Evolutionary conservation across 2,888 invertebrate genomes (phyloP).

Genomic region (Coecobrya sp.): DNA sequence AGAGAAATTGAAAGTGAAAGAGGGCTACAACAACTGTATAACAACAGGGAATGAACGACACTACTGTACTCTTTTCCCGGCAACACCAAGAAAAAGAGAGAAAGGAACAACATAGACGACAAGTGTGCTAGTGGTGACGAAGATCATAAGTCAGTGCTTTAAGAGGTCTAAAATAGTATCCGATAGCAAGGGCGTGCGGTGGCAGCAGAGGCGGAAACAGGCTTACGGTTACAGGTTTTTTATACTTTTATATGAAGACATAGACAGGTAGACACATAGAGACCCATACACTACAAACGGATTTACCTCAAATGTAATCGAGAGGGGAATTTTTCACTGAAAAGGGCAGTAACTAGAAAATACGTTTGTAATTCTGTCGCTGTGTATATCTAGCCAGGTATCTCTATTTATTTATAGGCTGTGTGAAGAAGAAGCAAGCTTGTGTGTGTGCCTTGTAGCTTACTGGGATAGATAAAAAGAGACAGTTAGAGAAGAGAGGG

Average conservation of each 20-base stretch:
- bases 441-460: neutral
- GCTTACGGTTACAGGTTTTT: slow-evolving; percentile 20
- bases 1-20: slow-evolving; percentile 51
- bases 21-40: slow-evolving; percentile 8
- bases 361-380: slow-evolving; percentile 35
- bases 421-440: neutral
- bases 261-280: slow-evolving; percentile 46
- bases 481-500: neutral
- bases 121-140: slow-evolving; percentile 64
- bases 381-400: neutral
- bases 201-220: slow-evolving; percentile 17
- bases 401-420: slow-evolving; percentile 3
- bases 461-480: slow-evolving; percentile 37
- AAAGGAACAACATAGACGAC: slow-evolving; percentile 45
- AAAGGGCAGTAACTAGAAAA: slow-evolving; percentile 62
- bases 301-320: slow-evolving; percentile 68
- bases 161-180: slow-evolving; percentile 59
- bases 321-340: slow-evolving; percentile 61
- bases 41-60: slow-evolving; percentile 42
- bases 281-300: slow-evolving; percentile 30
- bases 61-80: slow-evolving; percentile 22
- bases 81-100: slow-evolving; percentile 21
- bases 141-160: slow-evolving; percentile 74
- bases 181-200: slow-evolving; percentile 22
- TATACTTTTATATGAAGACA: neutral